Percentiles rank a stretch among this genome's conserved stretches.
Conservation (phyloP, 2,113 vertebrate species). For the Pseudois nayaur region DNA sequence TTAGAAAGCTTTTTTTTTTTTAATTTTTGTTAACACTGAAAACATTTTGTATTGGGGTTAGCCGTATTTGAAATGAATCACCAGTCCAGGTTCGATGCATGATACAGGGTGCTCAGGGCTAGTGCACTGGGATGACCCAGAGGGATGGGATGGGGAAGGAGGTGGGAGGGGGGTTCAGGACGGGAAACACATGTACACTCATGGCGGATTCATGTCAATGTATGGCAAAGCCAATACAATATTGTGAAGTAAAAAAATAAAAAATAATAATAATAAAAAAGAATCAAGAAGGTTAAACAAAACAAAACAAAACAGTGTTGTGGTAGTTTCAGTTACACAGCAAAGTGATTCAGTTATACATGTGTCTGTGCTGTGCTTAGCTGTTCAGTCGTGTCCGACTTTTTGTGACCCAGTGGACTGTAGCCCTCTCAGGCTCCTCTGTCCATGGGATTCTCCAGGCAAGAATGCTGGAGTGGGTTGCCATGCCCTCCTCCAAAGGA, state of each 20-base stretch:
- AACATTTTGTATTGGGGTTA: not conserved
- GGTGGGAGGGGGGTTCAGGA: too few species aligned
- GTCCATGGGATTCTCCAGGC: not conserved
- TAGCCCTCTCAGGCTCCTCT: not conserved
- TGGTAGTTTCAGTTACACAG: not conserved
- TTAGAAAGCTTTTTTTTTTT: not conserved
- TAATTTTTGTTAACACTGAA: not conserved
- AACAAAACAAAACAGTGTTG: not conserved
- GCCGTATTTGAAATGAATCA: too few species aligned
- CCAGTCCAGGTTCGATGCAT: too few species aligned
- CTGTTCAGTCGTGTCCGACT: rapidly evolving
- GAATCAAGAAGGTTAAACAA: too few species aligned
- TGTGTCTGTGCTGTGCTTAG: not conserved
- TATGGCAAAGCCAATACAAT: too few species aligned
- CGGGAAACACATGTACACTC: too few species aligned
- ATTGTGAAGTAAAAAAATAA: too few species aligned
- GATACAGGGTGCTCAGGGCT: too few species aligned
- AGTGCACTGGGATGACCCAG: too few species aligned
- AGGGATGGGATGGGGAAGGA: too few species aligned
- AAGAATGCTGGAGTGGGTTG: not conserved
- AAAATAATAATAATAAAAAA: too few species aligned
- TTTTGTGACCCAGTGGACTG: not conserved
- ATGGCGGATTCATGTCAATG: too few species aligned
- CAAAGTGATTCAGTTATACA: not conserved
- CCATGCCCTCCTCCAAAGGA: not conserved